Base-by-base conservation (phyloP, 2,888 invertebrate genomes). In the Leptopterna dolabrata region DNA sequence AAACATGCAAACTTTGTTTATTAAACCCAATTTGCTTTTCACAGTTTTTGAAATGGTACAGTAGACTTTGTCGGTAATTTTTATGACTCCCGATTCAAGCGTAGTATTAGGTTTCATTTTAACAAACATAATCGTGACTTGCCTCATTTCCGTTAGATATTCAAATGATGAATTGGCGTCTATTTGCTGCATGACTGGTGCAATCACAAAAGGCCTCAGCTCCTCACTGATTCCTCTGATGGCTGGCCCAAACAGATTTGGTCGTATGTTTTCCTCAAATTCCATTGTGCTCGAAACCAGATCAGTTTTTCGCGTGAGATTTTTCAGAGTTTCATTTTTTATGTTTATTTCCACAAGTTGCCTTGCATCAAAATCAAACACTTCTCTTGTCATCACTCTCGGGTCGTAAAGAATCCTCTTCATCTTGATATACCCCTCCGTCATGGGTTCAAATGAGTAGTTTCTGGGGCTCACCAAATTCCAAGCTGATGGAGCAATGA, bases 121-220 rank as follows among this genome's bases (percentile, higher is more conserved):
- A 30, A 95, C 92, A 90, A 94, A 94, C 89, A 94, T 92, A 78
- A 94, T 93, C 0, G 94, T 94, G 19, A 95, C 93, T 91, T 94
- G 93, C 90, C 94, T 92, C 93, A 95, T 94, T 92, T 95, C 95
- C 0, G 95, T 95, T 43, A 95, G 91, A 90, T 94, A 94, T 89
- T 94, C 94, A 36, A 95, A 91, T 0, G 95, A 93, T 90, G 94
- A 93, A 90, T 93, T 93, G 51, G 93, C 93, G 89, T 94, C 93
- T n/a, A 95, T 92, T 63, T 94, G 94, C 16, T 91, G 90, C 70
- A 92, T 90, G 0, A 92, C 91, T 1, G 94, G 93, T 85, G 93
- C 92, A 88, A 94, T 93, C 90, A 94, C 93, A 90, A 94, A 95
- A 88, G 92, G 93, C 87, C 93, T 92, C 73, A 95, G 92, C 88